Evolutionary conservation across 2,888 invertebrate species (phyloP).

Genomic region (Cheiracanthium punctorium): DNA sequence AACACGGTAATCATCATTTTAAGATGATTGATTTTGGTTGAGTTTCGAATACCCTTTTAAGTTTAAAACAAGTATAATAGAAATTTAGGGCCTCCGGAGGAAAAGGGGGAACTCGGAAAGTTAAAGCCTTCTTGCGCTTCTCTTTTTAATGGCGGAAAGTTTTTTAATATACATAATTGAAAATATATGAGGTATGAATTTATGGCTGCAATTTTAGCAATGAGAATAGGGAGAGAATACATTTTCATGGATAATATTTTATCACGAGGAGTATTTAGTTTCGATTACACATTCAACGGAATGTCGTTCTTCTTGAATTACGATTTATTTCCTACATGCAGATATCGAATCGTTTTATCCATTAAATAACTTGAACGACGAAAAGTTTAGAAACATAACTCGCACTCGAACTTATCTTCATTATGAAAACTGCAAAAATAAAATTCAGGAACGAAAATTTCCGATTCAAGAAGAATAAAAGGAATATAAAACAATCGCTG

Average conservation of each 20-base stretch:
- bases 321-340: not conserved
- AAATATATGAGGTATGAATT: constrained; percentile 19
- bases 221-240: not conserved
- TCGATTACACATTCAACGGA: not conserved
- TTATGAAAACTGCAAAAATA: not conserved
- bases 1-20: constrained; percentile 58
- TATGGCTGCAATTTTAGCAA: constrained; percentile 12
- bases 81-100: not conserved
- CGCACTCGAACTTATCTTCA: not conserved
- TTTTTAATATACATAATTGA: constrained; percentile 18
- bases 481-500: no score
- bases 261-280: not conserved
- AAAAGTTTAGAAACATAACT: not conserved
- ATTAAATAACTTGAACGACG: not conserved
- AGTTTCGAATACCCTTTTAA: constrained; percentile 39
- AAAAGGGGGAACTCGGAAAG: not conserved
- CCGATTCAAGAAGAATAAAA: no score
- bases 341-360: not conserved
- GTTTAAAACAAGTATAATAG: constrained; percentile 25
- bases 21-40: constrained; percentile 63
- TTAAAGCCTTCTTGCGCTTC: not conserved
- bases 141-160: constrained; percentile 7
- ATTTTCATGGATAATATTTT: not conserved
- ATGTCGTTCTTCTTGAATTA: not conserved
- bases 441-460: no score